Percentiles rank a stretch among this genome's conserved stretches.
Conservation (phyloP, 2,888 invertebrate species). For the Lottia gigantea region DNA sequence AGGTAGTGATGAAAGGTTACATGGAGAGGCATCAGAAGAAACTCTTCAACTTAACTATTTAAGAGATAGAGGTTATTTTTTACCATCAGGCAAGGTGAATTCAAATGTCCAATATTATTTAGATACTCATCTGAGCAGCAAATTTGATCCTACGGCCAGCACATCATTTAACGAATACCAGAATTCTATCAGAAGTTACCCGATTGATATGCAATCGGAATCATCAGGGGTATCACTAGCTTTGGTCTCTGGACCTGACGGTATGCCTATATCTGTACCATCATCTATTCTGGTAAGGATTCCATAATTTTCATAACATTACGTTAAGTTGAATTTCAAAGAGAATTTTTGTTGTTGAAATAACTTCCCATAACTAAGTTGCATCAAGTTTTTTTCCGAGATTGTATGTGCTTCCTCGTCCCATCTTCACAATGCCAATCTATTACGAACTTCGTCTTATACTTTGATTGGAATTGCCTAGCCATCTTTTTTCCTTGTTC, state of each 20-base stretch:
- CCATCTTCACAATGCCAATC: too few relatives aligned
- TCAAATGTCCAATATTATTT: neutral
- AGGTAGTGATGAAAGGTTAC: neutral
- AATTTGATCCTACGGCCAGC: neutral
- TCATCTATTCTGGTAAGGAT: neutral
- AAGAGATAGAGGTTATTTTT: neutral
- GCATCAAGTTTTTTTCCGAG: too few relatives aligned
- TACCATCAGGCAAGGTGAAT: neutral
- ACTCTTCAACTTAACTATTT: slow-evolving; percentile 7
- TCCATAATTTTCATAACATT: too few relatives aligned
- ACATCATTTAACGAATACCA: neutral
- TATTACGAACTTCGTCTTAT: too few relatives aligned
- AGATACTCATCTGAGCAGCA: neutral
- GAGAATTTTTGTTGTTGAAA: too few relatives aligned
- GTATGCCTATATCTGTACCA: neutral
- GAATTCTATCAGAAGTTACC: neutral
- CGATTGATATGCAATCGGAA: neutral
- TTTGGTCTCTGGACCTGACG: neutral
- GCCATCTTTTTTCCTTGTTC: too few relatives aligned
- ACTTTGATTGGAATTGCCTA: too few relatives aligned
- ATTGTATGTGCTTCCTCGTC: too few relatives aligned
- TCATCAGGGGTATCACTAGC: neutral
- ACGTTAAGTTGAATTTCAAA: too few relatives aligned
- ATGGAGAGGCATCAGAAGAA: slow-evolving; percentile 14
- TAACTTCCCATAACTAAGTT: too few relatives aligned